A percentile compares a stretch with the other conserved stretches of the same genome.
Evolutionary conservation across 2,113 vertebrate species (phyloP).

Genomic region (Tonatia bakeri): DNA sequence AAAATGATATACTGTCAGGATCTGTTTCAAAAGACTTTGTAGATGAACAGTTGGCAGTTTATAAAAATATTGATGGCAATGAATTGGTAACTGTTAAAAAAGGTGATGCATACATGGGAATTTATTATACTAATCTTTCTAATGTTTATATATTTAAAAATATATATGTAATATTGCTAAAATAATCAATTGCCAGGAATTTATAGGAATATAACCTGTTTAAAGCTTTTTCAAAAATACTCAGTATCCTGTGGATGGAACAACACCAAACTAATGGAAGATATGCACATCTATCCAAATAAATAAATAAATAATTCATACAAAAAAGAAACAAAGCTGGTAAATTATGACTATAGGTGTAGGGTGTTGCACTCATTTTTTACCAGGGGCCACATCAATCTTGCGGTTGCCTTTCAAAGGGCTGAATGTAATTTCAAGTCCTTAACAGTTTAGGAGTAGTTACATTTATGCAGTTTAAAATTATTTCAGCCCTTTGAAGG

Average conservation of each 20-base stretch:
- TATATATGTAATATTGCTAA: not conserved
- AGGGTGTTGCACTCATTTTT: no score
- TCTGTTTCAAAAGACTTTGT: not conserved
- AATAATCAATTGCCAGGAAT: not conserved
- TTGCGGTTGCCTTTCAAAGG: no score
- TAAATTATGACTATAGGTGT: not conserved
- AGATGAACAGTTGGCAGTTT: not conserved
- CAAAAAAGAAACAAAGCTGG: not conserved
- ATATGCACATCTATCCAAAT: not conserved
- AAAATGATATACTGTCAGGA: not conserved
- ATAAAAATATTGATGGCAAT: not conserved
- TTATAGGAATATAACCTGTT: not conserved
- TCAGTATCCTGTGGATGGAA: not conserved
- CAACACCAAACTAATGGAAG: not conserved
- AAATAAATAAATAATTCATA: not conserved
- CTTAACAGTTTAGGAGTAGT: no score
- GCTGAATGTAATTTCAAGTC: no score
- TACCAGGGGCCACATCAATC: no score
- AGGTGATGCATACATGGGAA: not conserved
- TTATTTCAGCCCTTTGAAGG: no score
- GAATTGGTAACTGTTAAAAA: not conserved
- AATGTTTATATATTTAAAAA: not conserved
- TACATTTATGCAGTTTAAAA: no score
- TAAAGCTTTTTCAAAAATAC: not conserved
- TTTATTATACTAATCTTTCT: not conserved